These are phyloP conservation scores for Hemibagrus wyckioides DNA, from an alignment of 2,113 vertebrate species.

Conservation along the genomic window DNA sequence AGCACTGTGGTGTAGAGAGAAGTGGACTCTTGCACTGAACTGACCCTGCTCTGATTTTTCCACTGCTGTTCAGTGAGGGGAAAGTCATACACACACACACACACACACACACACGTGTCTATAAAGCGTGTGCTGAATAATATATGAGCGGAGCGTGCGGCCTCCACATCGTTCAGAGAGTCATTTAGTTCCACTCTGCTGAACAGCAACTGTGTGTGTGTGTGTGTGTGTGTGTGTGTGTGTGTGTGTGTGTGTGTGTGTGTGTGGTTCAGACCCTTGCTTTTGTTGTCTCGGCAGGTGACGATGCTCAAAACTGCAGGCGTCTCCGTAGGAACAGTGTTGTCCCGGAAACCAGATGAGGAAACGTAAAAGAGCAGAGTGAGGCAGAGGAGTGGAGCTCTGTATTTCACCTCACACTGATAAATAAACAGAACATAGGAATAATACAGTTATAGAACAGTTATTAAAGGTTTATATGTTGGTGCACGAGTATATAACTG, in stretches of 20 bases:
- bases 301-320: conserved; percentile 23
- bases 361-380: neutral
- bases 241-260: conserved; percentile 6
- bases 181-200: conserved; percentile 12
- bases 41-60: conserved; percentile 4
- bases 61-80: neutral
- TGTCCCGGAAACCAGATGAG: conserved; percentile 12
- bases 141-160: neutral
- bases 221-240: neutral
- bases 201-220: neutral
- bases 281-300: conserved; percentile 23
- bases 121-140: conserved; percentile 20
- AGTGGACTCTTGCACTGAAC: neutral
- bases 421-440: too few species aligned
- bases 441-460: too few species aligned
- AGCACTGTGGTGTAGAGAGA: neutral
- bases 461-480: too few species aligned
- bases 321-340: conserved; percentile 36
- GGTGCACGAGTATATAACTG: too few species aligned
- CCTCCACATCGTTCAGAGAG: neutral
- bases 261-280: neutral
- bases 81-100: conserved; percentile 8
- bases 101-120: neutral
- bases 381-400: neutral
- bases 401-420: too few species aligned